A percentile compares a stretch with the other conserved stretches of the same genome.
These are phyloP conservation scores for Acropternis orthonyx DNA, from an alignment of 2,797 vertebrate genomes.

Conservation along the genomic window DNA sequence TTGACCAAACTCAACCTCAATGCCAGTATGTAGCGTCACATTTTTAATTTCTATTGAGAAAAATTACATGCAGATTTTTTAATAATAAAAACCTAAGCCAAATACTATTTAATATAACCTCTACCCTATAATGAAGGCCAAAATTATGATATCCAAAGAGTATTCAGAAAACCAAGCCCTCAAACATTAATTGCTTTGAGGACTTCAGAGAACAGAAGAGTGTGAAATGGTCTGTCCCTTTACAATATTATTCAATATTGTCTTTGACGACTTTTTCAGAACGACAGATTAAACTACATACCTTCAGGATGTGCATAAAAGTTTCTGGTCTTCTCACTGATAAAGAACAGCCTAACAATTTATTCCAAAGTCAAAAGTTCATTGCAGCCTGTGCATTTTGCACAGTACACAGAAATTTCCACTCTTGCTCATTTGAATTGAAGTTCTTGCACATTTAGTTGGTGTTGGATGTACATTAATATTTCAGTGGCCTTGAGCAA, in stretches of 20 bases:
- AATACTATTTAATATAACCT: slow-evolving; percentile 2
- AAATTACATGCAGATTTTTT: not conserved
- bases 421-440: not conserved
- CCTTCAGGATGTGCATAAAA: not conserved
- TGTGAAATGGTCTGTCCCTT: not conserved
- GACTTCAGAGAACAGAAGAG: not conserved
- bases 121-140: not conserved
- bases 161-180: not conserved
- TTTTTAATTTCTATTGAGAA: slow-evolving; percentile 43
- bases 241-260: not conserved
- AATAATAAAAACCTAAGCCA: not conserved
- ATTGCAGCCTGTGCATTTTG: slow-evolving; percentile 1
- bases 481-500: slow-evolving; percentile 71
- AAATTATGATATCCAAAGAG: slow-evolving; percentile 19
- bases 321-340: not conserved
- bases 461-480: slow-evolving; percentile 25
- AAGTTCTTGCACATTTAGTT: slow-evolving; percentile 27
- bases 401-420: not conserved
- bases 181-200: not conserved
- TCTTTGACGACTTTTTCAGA: not conserved
- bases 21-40: not conserved
- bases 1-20: slow-evolving; percentile 29
- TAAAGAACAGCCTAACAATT: not conserved
- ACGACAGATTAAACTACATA: not conserved
- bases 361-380: not conserved